Evolutionary conservation across 2,888 invertebrate species (phyloP).

Genomic region (Neoscelio sp.): DNA sequence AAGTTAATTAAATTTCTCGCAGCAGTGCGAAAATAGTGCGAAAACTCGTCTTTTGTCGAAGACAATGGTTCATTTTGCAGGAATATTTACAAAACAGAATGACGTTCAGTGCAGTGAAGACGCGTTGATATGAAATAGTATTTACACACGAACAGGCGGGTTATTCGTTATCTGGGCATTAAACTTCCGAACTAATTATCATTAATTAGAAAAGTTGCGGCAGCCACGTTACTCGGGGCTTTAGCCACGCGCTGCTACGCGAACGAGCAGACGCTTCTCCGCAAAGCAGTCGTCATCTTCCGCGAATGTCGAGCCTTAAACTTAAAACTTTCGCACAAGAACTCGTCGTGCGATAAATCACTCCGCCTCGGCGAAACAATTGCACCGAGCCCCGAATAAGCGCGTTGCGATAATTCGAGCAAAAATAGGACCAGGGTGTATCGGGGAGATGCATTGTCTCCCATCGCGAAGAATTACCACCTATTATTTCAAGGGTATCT

Average conservation of each 20-base stretch:
- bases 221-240: slow-evolving; percentile 49
- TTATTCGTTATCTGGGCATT: slow-evolving; percentile 79
- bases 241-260: slow-evolving; percentile 45
- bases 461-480: neutral
- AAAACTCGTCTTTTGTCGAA: slow-evolving; percentile 29
- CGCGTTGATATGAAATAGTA: slow-evolving; percentile 66
- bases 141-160: slow-evolving; percentile 73
- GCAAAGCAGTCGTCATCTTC: slow-evolving; percentile 38
- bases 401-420: slow-evolving; percentile 25
- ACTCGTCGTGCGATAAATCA: slow-evolving; percentile 68
- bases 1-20: slow-evolving; percentile 32
- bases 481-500: neutral
- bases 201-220: slow-evolving; percentile 82
- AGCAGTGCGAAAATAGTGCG: slow-evolving; percentile 23
- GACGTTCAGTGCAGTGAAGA: slow-evolving; percentile 8
- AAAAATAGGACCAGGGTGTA: slow-evolving; percentile 11
- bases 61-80: slow-evolving; percentile 50
- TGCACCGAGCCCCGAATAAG: slow-evolving; percentile 43
- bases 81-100: slow-evolving; percentile 54
- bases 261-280: slow-evolving; percentile 36
- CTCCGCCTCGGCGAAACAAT: slow-evolving; percentile 70
- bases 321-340: slow-evolving; percentile 73
- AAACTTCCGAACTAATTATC: slow-evolving; percentile 80
- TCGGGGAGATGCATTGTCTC: slow-evolving; percentile 5
- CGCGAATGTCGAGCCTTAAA: slow-evolving; percentile 27